Conservation (phyloP, 2,797 vertebrate species). For the Scomberomorus guttatus region DNA sequence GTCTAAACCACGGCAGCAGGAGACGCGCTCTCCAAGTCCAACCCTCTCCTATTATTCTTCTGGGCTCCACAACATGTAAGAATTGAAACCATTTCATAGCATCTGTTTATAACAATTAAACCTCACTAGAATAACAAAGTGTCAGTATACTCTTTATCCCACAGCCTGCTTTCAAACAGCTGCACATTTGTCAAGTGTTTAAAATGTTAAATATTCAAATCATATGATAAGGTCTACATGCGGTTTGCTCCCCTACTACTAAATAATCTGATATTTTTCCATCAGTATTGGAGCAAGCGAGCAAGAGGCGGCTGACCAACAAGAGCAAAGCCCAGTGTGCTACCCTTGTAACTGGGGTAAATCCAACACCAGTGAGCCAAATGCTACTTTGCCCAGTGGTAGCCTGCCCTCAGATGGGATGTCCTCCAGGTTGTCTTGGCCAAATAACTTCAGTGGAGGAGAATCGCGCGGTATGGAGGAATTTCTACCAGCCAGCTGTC, state of each 20-base stretch:
- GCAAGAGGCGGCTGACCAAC: constrained; percentile 80
- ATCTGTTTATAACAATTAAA: background rate
- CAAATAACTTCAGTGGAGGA: constrained; percentile 90
- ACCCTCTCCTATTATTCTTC: constrained; percentile 99
- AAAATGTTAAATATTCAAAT: background rate
- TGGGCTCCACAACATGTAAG: constrained; percentile 97
- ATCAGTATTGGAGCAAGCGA: constrained; percentile 86
- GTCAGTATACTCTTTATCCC: background rate
- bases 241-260: background rate
- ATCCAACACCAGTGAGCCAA: constrained; percentile 80
- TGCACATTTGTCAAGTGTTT: background rate
- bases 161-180: background rate
- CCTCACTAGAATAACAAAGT: background rate
- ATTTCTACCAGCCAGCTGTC: constrained; percentile 88
- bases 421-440: constrained; percentile 94
- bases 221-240: background rate
- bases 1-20: constrained; percentile 90
- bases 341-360: constrained; percentile 90
- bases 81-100: constrained; percentile 25
- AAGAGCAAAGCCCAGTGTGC: constrained; percentile 88
- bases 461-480: constrained; percentile 88
- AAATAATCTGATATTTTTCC: constrained; percentile 26
- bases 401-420: constrained; percentile 84
- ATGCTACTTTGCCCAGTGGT: constrained; percentile 77
- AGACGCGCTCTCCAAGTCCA: constrained; percentile 95